These are phyloP conservation scores for Nothoprocta perdicaria DNA, from an alignment of 2,113 vertebrate genomes.

Conservation along the genomic window DNA sequence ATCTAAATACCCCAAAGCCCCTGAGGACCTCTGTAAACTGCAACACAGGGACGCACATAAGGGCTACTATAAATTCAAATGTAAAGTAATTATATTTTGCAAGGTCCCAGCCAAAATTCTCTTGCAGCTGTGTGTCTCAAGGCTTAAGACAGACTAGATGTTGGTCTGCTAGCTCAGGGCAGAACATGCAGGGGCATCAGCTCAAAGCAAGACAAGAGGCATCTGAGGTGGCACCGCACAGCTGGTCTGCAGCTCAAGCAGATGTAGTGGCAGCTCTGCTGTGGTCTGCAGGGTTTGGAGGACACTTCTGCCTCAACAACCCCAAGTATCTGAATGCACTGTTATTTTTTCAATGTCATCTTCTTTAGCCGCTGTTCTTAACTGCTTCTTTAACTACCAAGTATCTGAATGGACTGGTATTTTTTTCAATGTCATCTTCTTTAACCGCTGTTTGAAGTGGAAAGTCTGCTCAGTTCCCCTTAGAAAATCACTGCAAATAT, in stretches of 20 bases:
- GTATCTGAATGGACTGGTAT: slow-evolving; percentile 23
- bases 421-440: slow-evolving; percentile 55
- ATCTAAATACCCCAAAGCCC: not conserved
- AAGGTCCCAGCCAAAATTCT: not conserved
- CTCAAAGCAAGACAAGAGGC: not conserved
- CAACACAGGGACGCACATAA: not conserved
- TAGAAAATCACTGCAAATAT: slow-evolving; percentile 52
- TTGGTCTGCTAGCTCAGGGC: not conserved
- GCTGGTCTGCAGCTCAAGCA: not conserved
- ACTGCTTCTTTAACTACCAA: not conserved
- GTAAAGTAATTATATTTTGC: not conserved
- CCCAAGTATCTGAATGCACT: not conserved
- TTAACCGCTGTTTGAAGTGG: slow-evolving; percentile 47
- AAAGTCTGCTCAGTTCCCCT: slow-evolving; percentile 35
- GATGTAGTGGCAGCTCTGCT: not conserved
- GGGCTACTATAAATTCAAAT: not conserved
- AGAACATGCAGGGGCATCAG: not conserved
- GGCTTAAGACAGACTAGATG: not conserved
- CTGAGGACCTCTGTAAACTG: not conserved
- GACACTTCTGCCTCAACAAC: not conserved
- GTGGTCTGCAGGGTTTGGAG: fast-evolving
- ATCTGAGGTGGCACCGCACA: not conserved
- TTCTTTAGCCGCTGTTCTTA: slow-evolving; percentile 41
- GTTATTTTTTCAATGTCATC: slow-evolving; percentile 52
- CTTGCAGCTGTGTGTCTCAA: not conserved